phyloP scores from a whole-genome alignment of 2,797 vertebrate species.

The Neomorphus geoffroyi region DNA sequence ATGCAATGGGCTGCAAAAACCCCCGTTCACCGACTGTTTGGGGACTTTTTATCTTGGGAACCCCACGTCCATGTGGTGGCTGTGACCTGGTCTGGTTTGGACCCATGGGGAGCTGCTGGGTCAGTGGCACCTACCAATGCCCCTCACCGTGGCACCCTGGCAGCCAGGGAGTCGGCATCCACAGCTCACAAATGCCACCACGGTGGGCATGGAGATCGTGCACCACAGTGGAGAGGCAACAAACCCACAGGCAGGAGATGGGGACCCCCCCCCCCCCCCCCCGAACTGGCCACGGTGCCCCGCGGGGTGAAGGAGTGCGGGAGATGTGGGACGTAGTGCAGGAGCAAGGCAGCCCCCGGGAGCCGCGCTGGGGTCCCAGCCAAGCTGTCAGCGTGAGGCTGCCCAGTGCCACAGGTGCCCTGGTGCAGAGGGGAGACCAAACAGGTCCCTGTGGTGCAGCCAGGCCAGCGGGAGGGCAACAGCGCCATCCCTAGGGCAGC shows the following conservation, averaged over 20 bases:
- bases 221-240: fast-evolving
- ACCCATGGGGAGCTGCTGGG: fast-evolving
- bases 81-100: not conserved
- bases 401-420: not conserved
- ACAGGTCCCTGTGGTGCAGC: not conserved
- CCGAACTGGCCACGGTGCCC: not conserved
- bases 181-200: not conserved
- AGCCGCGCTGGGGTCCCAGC: not conserved
- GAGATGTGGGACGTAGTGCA: too few species aligned
- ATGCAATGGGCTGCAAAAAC: not conserved
- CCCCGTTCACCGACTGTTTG: not conserved
- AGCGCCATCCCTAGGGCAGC: not conserved
- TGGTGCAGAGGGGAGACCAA: not conserved
- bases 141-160: fast-evolving
- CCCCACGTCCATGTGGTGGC: not conserved
- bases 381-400: not conserved
- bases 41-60: not conserved
- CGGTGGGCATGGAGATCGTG: fast-evolving
- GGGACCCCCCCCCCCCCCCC: not conserved
- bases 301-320: fast-evolving
- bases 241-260: not conserved
- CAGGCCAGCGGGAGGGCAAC: not conserved
- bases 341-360: not conserved
- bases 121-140: not conserved
- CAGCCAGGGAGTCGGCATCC: too few species aligned